Evolutionary conservation across 2,888 invertebrate species (phyloP).

Genomic region (Alsophila aescularia): DNA sequence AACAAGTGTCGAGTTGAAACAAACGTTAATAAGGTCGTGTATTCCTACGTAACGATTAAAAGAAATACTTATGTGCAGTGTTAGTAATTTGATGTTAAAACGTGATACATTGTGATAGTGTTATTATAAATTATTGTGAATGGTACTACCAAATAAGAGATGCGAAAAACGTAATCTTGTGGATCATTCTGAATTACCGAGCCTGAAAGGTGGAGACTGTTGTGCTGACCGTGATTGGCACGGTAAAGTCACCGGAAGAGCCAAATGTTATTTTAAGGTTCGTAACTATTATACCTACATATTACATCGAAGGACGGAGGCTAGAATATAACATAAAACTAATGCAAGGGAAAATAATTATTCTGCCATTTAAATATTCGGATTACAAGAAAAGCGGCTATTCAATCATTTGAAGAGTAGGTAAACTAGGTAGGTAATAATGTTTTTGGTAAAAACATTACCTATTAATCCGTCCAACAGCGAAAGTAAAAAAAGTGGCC

Average conservation of each 20-base stretch:
- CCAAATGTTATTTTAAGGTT: slow-evolving; percentile 81
- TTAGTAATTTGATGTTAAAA: slow-evolving; percentile 39
- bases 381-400: too few relatives aligned
- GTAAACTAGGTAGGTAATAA: too few relatives aligned
- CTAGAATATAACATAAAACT: too few relatives aligned
- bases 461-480: too few relatives aligned
- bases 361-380: too few relatives aligned
- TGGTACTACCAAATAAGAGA: slow-evolving; percentile 4
- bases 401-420: too few relatives aligned
- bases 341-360: too few relatives aligned
- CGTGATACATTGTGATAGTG: slow-evolving; percentile 39
- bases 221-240: slow-evolving; percentile 63
- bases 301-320: slow-evolving; percentile 13
- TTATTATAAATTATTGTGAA: background rate
- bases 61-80: background rate
- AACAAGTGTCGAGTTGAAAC: slow-evolving; percentile 5
- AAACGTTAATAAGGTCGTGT: slow-evolving; percentile 8
- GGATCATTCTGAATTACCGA: slow-evolving; percentile 34
- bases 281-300: slow-evolving; percentile 30
- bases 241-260: slow-evolving; percentile 69
- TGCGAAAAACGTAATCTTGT: slow-evolving; percentile 30
- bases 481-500: too few relatives aligned
- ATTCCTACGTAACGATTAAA: slow-evolving; percentile 3
- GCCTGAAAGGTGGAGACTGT: slow-evolving; percentile 40
- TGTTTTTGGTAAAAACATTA: too few relatives aligned